Percentiles rank a stretch among this genome's conserved stretches.
phyloP scores from a whole-genome alignment of 2,797 vertebrate genomes.

The Girardinus metallicus region DNA sequence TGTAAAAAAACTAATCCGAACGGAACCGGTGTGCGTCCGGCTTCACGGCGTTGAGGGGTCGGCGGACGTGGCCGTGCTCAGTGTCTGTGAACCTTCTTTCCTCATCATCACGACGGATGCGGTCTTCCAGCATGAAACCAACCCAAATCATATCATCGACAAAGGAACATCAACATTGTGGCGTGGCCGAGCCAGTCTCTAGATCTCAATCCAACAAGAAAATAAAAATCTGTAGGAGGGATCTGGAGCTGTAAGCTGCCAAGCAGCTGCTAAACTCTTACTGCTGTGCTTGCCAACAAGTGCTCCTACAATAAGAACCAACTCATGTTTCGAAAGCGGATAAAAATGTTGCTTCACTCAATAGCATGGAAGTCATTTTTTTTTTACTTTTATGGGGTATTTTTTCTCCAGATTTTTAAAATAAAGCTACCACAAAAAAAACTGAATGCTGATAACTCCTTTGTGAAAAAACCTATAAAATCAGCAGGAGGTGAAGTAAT shows the following conservation, averaged over 20 bases:
- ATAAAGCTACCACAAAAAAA: neutral
- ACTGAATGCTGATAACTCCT: neutral
- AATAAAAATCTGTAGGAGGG: neutral
- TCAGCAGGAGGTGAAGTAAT: neutral
- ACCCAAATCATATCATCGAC: neutral
- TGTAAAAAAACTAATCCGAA: neutral
- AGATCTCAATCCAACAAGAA: neutral
- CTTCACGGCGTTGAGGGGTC: neutral
- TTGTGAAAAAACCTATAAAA: neutral
- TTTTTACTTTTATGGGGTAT: neutral
- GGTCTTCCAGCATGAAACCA: neutral
- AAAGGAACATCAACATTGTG: neutral
- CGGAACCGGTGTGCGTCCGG: neutral
- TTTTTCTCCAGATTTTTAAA: neutral
- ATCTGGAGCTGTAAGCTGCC: neutral
- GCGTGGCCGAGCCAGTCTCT: neutral
- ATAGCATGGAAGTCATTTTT: neutral
- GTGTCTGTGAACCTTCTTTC: neutral
- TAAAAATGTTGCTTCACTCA: neutral
- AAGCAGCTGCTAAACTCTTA: conserved; percentile 1
- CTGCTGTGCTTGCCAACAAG: neutral
- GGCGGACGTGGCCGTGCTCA: neutral
- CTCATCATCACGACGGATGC: neutral
- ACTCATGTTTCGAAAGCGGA: neutral
- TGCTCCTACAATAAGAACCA: neutral